Evolutionary conservation across 2,797 vertebrate genomes (phyloP), one percentile per base, ranked within the genome.

Genomic region (Esox lucius): DNA sequence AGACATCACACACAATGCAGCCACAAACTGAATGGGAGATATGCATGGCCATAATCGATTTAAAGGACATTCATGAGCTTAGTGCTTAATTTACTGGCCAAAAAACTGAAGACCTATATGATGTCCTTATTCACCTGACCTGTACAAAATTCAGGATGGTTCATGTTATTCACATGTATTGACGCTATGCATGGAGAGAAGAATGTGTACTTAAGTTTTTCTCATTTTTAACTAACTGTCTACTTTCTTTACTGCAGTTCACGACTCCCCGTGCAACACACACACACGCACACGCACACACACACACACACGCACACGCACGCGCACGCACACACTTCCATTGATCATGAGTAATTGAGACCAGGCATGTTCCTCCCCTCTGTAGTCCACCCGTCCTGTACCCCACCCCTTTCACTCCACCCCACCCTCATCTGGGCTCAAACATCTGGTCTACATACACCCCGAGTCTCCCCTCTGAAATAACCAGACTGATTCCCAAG

Each of bases 361-460:
- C 93, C 96, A 97, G 96, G 86, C 86, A 83, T 84, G 80, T 51
- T 82, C 80, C 85, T 75, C 74, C 2, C 59, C 79, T 4, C 68
- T 81, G 17, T 1, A 84, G n/a, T 75, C 86, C 80, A 80, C 81
- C 85, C 75, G 76, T 49, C 31, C 68, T 31, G 35, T 0, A 39
- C 71, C 1, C 31, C 67, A 35, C 79, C 68, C 12, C 68, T 73
- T 46, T 12, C n/a, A n/a, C n/a, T n/a, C n/a, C 42, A 46, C 42
- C 8, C 1, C 0, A 77, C 56, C 59, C 84, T 80, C 83, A 82
- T 90, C 85, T 91, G 89, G 89, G 80, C 76, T 81, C 87, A 89
- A 86, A 95, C 96, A 97, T 97, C 96, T 97, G 96, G 95, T 95
- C 93, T 89, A 73, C 94, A 96, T 94, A 94, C 92, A 91, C 80